phyloP scores from a whole-genome alignment of 2,113 vertebrate genomes.

The Dromiciops gliroides region DNA sequence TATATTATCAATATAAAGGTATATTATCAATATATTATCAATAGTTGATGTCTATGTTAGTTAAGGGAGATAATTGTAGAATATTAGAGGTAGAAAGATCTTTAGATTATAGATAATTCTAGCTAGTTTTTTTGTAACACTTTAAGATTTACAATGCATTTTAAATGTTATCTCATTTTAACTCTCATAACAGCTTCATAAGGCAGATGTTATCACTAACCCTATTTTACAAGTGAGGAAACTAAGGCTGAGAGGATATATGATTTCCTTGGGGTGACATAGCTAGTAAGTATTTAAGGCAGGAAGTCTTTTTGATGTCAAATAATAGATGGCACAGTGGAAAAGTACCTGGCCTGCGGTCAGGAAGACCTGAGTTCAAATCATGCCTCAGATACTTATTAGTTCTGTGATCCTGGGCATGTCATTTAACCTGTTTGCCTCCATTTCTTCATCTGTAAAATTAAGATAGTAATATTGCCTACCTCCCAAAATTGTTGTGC shows the following conservation, averaged over 20 bases:
- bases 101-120: neutral
- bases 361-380: neutral
- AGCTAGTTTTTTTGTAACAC: neutral
- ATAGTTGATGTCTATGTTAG: neutral
- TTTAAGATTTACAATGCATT: neutral
- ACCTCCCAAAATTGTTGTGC: neutral
- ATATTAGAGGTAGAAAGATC: neutral
- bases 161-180: neutral
- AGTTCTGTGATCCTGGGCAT: neutral
- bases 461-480: neutral
- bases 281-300: neutral
- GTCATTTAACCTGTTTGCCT: neutral
- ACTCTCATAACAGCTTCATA: neutral
- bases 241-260: neutral
- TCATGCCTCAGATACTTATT: neutral
- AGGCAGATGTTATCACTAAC: neutral
- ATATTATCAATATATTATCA: neutral
- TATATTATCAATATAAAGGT: constrained; percentile 45
- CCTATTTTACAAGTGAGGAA: constrained; percentile 16
- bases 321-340: neutral
- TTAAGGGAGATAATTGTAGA: neutral
- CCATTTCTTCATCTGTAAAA: neutral
- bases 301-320: neutral
- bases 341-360: neutral
- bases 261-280: constrained; percentile 27